Percentiles rank a stretch among this genome's conserved stretches.
Evolutionary conservation across 2,113 vertebrate species (phyloP).

Genomic region (Pseudonaja textilis): DNA sequence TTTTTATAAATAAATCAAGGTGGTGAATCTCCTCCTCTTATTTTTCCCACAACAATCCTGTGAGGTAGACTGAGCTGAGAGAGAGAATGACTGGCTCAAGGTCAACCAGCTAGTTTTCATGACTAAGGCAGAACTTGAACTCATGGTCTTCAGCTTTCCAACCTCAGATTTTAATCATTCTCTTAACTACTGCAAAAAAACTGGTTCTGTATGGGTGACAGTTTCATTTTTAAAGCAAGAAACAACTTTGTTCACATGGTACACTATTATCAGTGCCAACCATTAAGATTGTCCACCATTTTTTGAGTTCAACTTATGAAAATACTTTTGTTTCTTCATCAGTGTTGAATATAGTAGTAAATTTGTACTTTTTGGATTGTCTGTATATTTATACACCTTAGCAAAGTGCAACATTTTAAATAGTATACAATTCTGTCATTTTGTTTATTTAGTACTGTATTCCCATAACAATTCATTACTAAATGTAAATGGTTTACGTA

Average conservation of each 20-base stretch:
- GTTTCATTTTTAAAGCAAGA: neutral
- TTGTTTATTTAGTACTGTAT: neutral
- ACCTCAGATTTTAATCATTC: neutral
- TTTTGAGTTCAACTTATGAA: neutral
- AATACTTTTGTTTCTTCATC: neutral
- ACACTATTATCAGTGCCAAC: neutral
- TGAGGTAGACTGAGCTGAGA: neutral
- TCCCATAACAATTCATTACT: neutral
- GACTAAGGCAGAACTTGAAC: neutral
- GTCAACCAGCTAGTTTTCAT: neutral
- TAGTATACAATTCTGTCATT: neutral
- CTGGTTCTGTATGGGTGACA: neutral
- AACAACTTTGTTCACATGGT: neutral
- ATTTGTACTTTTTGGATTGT: neutral
- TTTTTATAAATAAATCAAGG: neutral
- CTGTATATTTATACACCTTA: neutral
- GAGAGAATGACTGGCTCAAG: neutral
- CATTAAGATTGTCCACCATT: neutral
- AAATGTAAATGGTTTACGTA: neutral
- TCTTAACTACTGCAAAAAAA: neutral
- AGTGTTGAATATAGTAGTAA: neutral
- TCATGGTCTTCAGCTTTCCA: neutral
- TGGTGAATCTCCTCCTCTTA: neutral
- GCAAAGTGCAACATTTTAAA: neutral
- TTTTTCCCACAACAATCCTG: neutral